Base-by-base conservation (phyloP, 2,888 invertebrate genomes). In the Conus canariensis region DNA sequence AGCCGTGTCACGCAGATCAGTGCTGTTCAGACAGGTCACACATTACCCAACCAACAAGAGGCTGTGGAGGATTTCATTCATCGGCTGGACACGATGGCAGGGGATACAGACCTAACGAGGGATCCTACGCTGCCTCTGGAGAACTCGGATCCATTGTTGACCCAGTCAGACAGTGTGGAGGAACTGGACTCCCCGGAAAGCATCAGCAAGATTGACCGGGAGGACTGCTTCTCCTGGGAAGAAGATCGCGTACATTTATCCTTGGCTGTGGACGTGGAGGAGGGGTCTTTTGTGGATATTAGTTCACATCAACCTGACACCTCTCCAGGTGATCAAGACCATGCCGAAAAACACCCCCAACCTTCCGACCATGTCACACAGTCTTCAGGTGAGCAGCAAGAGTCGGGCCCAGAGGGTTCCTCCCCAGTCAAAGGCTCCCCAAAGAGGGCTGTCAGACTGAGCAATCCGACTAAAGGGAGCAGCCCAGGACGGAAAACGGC, bases 141-240 rank as follows among this genome's bases (percentile, higher is more conserved):
- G n/a, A 85, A 59, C 30, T 30, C 64, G 58, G 90, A 85, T 25
- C 87, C 85, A 56, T 60, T 89, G 30, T 58, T 67, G n/a, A 85
- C 56, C 25, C 89, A 83, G 19, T 91, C 90, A 83, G 91, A 91
- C 56, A 85, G 91, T 56, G 91, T 93, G 59, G 94, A 94, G 90
- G 95, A 95, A 59, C 91, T 95, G 7, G 95, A 95, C 86, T 95
- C 95, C 1, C 95, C 95, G 12, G 95, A 95, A 90, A 94, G 95
- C 90, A 94, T 95, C 77, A 93, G 92, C 88, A 93, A 94, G 88
- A 95, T 95, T 58, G 95, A 95, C 88, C 92, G 92, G 30, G 95
- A 95, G 88, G 95, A 95, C 88, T 94, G 95, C 90, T 95, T 95
- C 88, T 95, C 94, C 9, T 95, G 95, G 95, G 95, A 95, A 87